phyloP scores from a whole-genome alignment of 2,888 invertebrate genomes.

The Drosophila neonasuta region DNA sequence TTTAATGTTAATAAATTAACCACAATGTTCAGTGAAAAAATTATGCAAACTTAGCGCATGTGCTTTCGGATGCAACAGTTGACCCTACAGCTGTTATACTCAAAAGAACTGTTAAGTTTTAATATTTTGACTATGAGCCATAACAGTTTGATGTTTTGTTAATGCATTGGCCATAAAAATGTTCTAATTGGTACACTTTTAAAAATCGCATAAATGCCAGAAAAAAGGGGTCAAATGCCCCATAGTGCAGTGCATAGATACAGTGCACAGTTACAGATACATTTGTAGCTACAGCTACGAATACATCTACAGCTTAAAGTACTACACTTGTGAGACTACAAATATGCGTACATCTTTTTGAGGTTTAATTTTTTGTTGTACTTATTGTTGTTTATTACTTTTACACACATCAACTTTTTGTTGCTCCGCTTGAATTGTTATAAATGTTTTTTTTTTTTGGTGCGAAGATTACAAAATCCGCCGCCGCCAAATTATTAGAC shows the following conservation, averaged over 20 bases:
- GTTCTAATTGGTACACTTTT: too few relatives aligned
- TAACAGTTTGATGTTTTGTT: too few relatives aligned
- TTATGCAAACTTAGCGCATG: too few relatives aligned
- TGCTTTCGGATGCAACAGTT: too few relatives aligned
- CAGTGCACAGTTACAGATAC: constrained; percentile 23
- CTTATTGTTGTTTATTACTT: constrained; percentile 55
- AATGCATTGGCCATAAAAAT: too few relatives aligned
- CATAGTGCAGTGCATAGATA: constrained; percentile 19
- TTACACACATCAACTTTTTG: constrained; percentile 45
- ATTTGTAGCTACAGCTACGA: constrained; percentile 16
- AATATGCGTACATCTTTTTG: constrained; percentile 12
- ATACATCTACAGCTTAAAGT: constrained; percentile 7
- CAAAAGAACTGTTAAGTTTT: too few relatives aligned
- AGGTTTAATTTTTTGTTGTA: constrained; percentile 26
- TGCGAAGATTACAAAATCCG: constrained; percentile 63
- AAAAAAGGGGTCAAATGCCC: too few relatives aligned
- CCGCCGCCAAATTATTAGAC: constrained; percentile 50
- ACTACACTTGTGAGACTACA: constrained; percentile 12
- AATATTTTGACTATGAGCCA: too few relatives aligned
- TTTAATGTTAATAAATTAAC: too few relatives aligned
- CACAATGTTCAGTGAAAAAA: too few relatives aligned
- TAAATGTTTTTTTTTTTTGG: constrained; percentile 18
- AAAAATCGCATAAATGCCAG: too few relatives aligned
- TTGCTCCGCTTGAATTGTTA: constrained; percentile 28
- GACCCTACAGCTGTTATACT: too few relatives aligned